Percentiles rank a stretch among this genome's conserved stretches.
phyloP scores from a whole-genome alignment of 1,140 invertebrate species.

The Homarus americanus region DNA sequence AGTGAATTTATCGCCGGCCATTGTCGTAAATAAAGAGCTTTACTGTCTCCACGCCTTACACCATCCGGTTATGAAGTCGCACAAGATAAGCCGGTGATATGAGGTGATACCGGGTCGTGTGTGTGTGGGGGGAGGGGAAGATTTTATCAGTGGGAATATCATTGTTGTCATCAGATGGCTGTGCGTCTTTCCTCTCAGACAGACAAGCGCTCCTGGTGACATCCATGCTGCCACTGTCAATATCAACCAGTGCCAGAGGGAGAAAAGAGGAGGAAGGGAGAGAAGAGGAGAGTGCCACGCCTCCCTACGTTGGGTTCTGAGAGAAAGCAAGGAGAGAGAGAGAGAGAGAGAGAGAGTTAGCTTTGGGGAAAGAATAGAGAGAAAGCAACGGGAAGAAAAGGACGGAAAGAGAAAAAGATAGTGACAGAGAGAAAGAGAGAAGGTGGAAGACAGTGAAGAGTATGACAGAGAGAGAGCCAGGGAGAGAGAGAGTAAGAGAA shows the following conservation, averaged over 20 bases:
- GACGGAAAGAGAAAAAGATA: neutral
- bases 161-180: neutral
- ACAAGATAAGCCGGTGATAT: slow-evolving; percentile 53
- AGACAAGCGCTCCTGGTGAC: too few species aligned
- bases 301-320: too few species aligned
- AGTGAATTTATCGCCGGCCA: slow-evolving; percentile 38
- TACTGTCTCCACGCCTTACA: slow-evolving; percentile 35
- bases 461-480: neutral
- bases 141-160: slow-evolving; percentile 28
- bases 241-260: too few species aligned
- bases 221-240: too few species aligned
- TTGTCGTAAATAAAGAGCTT: slow-evolving; percentile 53
- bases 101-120: slow-evolving; percentile 21
- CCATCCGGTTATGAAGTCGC: slow-evolving; percentile 56
- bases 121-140: too few species aligned
- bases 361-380: too few species aligned
- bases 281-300: too few species aligned
- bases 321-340: neutral
- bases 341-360: neutral
- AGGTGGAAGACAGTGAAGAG: too few species aligned
- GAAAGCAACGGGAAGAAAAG: neutral
- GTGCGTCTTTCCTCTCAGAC: too few species aligned
- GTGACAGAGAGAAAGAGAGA: neutral
- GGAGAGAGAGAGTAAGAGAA: slow-evolving; percentile 23
- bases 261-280: too few species aligned